Conservation (phyloP, 2,113 vertebrate genomes). For the Thalassarche chlororhynchos region DNA sequence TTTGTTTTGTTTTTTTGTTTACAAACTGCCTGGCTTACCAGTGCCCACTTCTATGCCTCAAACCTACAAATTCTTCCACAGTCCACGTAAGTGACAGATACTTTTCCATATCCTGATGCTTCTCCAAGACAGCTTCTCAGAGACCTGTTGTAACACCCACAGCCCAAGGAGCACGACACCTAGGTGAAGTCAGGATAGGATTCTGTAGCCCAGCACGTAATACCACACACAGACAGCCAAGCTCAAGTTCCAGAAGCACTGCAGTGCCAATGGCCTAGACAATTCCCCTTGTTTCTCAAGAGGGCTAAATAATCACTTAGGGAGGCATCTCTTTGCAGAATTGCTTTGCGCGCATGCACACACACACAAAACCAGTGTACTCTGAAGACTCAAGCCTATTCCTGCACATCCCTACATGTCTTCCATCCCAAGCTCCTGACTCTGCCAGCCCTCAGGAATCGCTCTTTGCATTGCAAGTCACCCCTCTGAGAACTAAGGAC, state of each 20-base stretch:
- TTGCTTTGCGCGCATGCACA: not conserved
- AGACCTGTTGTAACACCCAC: not conserved
- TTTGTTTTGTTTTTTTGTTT: not conserved
- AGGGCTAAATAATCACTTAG: not conserved
- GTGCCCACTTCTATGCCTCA: not conserved
- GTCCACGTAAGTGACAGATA: not conserved
- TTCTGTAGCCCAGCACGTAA: not conserved
- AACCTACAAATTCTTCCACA: not conserved
- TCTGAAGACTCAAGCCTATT: not conserved
- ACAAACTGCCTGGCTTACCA: not conserved
- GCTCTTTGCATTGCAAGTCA: not conserved
- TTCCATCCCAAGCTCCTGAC: not conserved
- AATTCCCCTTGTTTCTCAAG: not conserved
- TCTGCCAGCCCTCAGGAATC: not conserved
- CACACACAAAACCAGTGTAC: rapidly evolving
- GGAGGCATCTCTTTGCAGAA: not conserved
- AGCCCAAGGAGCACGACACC: not conserved
- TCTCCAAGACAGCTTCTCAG: not conserved
- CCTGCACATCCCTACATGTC: not conserved
- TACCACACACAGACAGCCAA: not conserved
- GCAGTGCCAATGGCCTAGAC: not conserved
- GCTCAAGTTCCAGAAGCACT: not conserved
- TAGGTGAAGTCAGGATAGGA: not conserved
- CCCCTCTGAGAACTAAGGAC: not conserved
- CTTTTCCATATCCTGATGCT: not conserved